phyloP scores from a whole-genome alignment of 2,113 vertebrate genomes.

The Pelodiscus sinensis region DNA sequence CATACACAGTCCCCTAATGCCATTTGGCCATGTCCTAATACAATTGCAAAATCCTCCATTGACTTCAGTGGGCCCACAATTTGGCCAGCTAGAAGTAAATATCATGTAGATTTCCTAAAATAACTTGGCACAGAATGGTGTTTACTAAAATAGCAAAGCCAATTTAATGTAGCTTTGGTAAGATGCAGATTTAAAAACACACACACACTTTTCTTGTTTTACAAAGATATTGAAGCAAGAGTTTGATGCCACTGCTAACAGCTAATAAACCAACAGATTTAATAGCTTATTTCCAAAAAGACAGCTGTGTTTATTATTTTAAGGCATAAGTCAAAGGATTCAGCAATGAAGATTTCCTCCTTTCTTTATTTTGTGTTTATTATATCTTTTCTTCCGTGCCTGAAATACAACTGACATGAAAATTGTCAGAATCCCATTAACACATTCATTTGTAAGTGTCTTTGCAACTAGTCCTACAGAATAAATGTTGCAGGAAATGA shows the following conservation, averaged over 20 bases:
- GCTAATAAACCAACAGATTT: slow-evolving; percentile 38
- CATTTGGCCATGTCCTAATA: neutral
- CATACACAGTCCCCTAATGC: neutral
- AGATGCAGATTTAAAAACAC: neutral
- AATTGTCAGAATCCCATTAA: slow-evolving; percentile 27
- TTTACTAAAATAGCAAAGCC: slow-evolving; percentile 22
- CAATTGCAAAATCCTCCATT: neutral
- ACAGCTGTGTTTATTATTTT: slow-evolving; percentile 71
- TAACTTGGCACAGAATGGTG: slow-evolving; percentile 7
- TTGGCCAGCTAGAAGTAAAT: neutral
- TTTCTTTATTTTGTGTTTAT: slow-evolving; percentile 61
- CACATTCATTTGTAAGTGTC: neutral
- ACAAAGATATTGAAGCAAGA: neutral
- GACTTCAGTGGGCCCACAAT: neutral
- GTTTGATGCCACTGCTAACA: neutral
- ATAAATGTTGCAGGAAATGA: neutral
- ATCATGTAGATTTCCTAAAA: slow-evolving; percentile 10
- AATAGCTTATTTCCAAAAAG: slow-evolving; percentile 55
- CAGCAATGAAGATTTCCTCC: slow-evolving; percentile 41
- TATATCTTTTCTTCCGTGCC: slow-evolving; percentile 16
- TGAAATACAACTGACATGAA: slow-evolving; percentile 42
- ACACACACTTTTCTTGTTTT: neutral
- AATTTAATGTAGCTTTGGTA: slow-evolving; percentile 17
- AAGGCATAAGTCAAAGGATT: slow-evolving; percentile 51
- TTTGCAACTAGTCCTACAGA: neutral